Conservation (phyloP, 53 echinoderm and acorn worm genomes). For the Stichopus horrens region DNA sequence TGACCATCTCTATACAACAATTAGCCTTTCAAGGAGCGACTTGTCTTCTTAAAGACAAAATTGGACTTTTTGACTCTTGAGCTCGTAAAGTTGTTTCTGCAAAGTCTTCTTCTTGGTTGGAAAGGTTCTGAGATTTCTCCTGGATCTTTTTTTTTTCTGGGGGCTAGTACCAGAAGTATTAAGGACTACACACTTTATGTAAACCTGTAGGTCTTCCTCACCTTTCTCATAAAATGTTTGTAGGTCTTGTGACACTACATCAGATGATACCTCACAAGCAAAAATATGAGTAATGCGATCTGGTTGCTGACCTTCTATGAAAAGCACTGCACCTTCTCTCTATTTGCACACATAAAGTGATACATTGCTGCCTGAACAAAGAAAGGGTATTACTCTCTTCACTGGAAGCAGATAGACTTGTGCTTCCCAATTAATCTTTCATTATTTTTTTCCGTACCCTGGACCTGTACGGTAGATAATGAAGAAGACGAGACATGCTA, state of each 20-base stretch:
- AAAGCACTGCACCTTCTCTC: background rate
- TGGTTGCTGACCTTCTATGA: background rate
- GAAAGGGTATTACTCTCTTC: background rate
- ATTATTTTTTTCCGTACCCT: background rate
- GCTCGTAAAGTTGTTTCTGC: background rate
- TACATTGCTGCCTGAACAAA: background rate
- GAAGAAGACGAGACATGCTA: background rate
- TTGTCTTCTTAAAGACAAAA: conserved; percentile 8
- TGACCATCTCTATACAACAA: too few relatives aligned
- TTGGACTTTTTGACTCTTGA: conserved; percentile 14
- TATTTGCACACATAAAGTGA: background rate
- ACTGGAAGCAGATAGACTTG: background rate
- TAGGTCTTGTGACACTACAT: background rate
- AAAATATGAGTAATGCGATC: conserved; percentile 24
- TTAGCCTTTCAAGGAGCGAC: conserved; percentile 16
- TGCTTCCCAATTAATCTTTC: too few relatives aligned
- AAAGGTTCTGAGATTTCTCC: conserved; percentile 23
- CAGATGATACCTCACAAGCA: background rate
- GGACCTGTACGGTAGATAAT: conserved; percentile 22
- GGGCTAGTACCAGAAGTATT: background rate
- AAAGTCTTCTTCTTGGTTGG: background rate
- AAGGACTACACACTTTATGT: conserved; percentile 21
- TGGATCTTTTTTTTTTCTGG: background rate
- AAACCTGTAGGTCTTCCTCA: conserved; percentile 3
- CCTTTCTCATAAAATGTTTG: background rate